Conservation (phyloP, 2,797 vertebrate species). For the Lepilemur septentrionalis region DNA sequence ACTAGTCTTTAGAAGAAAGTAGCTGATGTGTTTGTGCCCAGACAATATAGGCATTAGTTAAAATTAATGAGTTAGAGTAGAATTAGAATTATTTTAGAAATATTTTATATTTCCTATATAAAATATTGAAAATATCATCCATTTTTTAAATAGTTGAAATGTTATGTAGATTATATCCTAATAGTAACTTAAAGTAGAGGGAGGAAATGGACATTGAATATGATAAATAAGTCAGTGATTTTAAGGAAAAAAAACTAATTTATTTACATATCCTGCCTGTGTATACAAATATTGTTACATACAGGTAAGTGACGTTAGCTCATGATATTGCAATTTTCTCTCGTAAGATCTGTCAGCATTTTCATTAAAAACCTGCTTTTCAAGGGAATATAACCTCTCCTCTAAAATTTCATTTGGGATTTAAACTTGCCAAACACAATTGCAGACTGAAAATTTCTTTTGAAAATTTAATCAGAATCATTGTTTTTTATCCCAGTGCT, state of each 20-base stretch:
- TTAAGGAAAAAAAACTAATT: background rate
- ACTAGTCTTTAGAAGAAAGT: background rate
- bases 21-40: background rate
- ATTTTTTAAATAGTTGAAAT: constrained; percentile 31
- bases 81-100: background rate
- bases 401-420: constrained; percentile 61
- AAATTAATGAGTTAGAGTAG: background rate
- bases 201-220: background rate
- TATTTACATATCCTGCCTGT: background rate
- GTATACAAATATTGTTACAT: background rate
- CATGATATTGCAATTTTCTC: constrained; percentile 6
- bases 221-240: constrained; percentile 3
- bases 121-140: constrained; percentile 20
- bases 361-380: constrained; percentile 61
- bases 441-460: constrained; percentile 43
- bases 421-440: constrained; percentile 46
- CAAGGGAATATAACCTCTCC: constrained; percentile 32
- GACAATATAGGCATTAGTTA: background rate
- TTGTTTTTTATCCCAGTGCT: constrained; percentile 45
- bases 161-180: background rate
- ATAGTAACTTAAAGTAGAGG: background rate
- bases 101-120: background rate
- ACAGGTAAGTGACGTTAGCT: background rate
- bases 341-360: constrained; percentile 43
- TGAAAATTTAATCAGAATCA: constrained; percentile 53